Conservation (phyloP, 2,888 invertebrate genomes). For the Megastigmus dorsalis region DNA sequence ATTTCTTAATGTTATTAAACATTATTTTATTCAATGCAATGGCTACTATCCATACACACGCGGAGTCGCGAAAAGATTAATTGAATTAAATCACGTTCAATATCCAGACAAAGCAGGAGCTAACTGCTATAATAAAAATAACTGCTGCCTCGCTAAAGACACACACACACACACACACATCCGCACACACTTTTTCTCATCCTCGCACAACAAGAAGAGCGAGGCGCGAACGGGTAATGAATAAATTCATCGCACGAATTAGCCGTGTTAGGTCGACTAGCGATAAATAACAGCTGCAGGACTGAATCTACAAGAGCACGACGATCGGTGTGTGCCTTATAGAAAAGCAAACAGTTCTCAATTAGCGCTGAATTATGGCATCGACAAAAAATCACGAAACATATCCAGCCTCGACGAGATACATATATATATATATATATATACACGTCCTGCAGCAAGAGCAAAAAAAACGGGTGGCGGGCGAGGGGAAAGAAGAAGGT, state of each 20-base stretch:
- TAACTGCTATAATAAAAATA: too few species aligned
- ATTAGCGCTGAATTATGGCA: conserved; percentile 49
- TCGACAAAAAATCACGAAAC: conserved; percentile 41
- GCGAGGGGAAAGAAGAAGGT: neutral
- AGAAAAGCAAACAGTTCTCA: conserved; percentile 46
- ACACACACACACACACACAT: neutral
- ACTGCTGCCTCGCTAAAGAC: neutral
- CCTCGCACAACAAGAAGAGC: neutral
- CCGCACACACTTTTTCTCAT: too few species aligned
- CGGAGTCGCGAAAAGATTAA: too few species aligned
- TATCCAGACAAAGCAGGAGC: too few species aligned
- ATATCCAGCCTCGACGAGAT: neutral
- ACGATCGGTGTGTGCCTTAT: conserved; percentile 1
- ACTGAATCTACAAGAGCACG: conserved; percentile 15
- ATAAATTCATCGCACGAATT: conserved; percentile 51
- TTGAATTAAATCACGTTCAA: too few species aligned
- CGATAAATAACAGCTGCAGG: conserved; percentile 30
- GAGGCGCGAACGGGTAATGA: conserved; percentile 28
- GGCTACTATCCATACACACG: too few species aligned
- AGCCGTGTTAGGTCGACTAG: conserved; percentile 1
- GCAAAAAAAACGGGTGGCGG: neutral
- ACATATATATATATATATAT: neutral
- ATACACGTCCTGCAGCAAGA: neutral
- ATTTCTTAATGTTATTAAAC: too few species aligned
- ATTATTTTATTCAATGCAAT: too few species aligned